Base-by-base conservation (phyloP, 2,888 invertebrate species). In the Tetragonisca angustula region DNA sequence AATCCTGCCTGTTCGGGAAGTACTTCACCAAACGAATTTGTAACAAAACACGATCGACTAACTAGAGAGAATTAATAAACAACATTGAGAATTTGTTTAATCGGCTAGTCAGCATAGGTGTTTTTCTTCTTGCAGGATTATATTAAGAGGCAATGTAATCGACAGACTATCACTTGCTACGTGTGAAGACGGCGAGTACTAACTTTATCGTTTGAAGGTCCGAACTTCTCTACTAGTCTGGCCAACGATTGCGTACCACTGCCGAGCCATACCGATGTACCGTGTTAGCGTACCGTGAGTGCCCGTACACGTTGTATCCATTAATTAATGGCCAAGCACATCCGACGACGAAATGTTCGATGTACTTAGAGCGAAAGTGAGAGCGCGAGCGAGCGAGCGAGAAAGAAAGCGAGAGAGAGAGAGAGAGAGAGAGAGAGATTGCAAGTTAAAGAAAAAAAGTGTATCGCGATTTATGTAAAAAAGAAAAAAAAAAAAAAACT, bases 261-360 rank as follows among this genome's bases (percentile, higher is more conserved):
- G 69, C 71, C 81, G 78, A 84, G 81, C 81, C 83, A 76, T 81
- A 84, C 62, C 73, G 61, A 75, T 78, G 78, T 88, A 87, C 50
- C 75, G 77, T 85, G 81, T 86, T 86, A 79, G 69, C 67, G 79
- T 83, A 76, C 79, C 71, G 72, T 52, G 83, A 84, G 84, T 82
- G 84, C 75, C 76, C 82, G 71, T 81, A 79, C 84, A 85, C 82
- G 82, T 88, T 84, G 82, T 86, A 86, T 82, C 74, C 79, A 76
- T 80, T 82, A 76, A 62, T 79, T 62, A 79, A 82, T 67, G 78
- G 74, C 74, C 76, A 79, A 85, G 73, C 78, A 70, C 81, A 83
- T 76, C 85, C 84, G 84, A 84, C 78, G 76, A 84, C 79, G 79
- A 75, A 77, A 83, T 50, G 72, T 83, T 67, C 68, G 70, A 89